Conservation (phyloP, 1,140 invertebrate genomes). For the Plectrocnemia conspersa region DNA sequence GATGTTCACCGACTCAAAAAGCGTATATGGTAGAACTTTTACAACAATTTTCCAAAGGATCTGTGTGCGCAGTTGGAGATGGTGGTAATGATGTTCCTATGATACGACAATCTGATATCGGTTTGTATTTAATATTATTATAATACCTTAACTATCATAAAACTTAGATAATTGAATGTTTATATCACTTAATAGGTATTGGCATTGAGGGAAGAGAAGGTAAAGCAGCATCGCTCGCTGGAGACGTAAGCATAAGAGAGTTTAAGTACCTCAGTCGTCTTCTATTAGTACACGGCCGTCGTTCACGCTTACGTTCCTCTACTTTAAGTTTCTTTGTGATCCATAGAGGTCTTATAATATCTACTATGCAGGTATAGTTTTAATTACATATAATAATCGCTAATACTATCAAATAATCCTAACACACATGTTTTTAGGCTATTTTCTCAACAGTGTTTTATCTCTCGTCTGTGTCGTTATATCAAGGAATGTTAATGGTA, state of each 20-base stretch:
- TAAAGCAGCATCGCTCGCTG: constrained; percentile 92
- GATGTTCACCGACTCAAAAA: constrained; percentile 99
- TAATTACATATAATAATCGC: constrained; percentile 39
- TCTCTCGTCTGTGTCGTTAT: constrained; percentile 93
- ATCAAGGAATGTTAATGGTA: constrained; percentile 98
- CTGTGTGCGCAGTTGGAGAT: constrained; percentile 78
- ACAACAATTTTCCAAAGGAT: constrained; percentile 72
- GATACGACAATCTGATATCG: constrained; percentile 94
- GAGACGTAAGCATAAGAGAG: constrained; percentile 96
- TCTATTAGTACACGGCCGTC: constrained; percentile 90
- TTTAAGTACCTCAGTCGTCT: constrained; percentile 85
- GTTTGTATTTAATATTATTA: constrained; percentile 38
- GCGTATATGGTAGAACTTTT: constrained; percentile 91
- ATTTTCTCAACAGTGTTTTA: constrained; percentile 99
- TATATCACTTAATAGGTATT: constrained; percentile 59
- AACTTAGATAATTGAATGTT: not conserved
- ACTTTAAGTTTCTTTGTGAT: constrained; percentile 97
- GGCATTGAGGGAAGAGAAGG: constrained; percentile 95
- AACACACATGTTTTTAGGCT: constrained; percentile 52
- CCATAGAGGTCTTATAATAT: constrained; percentile 96
- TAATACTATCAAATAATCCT: not conserved
- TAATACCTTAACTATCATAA: not conserved
- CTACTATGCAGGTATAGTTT: constrained; percentile 97
- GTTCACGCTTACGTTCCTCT: constrained; percentile 94
- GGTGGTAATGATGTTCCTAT: constrained; percentile 87